These are phyloP conservation scores for Drosophila gaucha DNA, from an alignment of 2,888 invertebrate genomes.

Conservation along the genomic window DNA sequence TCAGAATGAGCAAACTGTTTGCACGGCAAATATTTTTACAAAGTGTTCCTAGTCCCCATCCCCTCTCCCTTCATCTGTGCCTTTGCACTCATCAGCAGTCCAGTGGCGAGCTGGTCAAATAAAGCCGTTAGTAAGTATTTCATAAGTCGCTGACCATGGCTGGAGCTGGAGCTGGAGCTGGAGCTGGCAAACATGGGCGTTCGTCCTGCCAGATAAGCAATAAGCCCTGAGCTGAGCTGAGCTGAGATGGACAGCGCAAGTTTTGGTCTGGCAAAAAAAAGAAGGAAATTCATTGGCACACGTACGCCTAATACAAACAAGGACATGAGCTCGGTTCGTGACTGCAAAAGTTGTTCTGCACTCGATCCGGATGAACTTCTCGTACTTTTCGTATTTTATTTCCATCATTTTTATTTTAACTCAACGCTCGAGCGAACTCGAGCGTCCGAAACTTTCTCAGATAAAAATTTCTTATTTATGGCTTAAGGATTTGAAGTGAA, in stretches of 20 bases:
- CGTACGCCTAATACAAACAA: slow-evolving; percentile 82
- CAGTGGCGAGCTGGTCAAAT: slow-evolving; percentile 73
- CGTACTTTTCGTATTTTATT: slow-evolving; percentile 77
- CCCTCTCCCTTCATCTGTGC: not conserved
- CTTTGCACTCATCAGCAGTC: slow-evolving; percentile 72
- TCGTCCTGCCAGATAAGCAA: slow-evolving; percentile 73
- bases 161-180: slow-evolving; percentile 1
- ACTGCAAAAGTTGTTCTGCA: slow-evolving; percentile 74
- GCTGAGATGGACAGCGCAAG: slow-evolving; percentile 66
- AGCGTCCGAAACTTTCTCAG: slow-evolving; percentile 74
- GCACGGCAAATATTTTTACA: slow-evolving; percentile 69
- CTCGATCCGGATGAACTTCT: slow-evolving; percentile 57
- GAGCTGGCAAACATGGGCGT: slow-evolving; percentile 15
- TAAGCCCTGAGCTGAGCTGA: slow-evolving; percentile 67
- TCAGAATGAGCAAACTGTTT: slow-evolving; percentile 28
- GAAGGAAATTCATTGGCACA: slow-evolving; percentile 70
- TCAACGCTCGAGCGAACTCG: slow-evolving; percentile 60
- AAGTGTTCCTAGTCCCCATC: slow-evolving; percentile 27
- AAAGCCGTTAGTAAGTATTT: slow-evolving; percentile 80
- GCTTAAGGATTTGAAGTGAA: slow-evolving; percentile 73
- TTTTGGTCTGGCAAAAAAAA: slow-evolving; percentile 44
- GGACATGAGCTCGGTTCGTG: slow-evolving; percentile 81
- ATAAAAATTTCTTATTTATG: slow-evolving; percentile 81
- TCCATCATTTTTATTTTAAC: slow-evolving; percentile 76
- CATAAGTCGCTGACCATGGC: slow-evolving; percentile 63